These are phyloP conservation scores for Drosophila kuntzei DNA, from an alignment of 2,888 invertebrate species.

Conservation along the genomic window DNA sequence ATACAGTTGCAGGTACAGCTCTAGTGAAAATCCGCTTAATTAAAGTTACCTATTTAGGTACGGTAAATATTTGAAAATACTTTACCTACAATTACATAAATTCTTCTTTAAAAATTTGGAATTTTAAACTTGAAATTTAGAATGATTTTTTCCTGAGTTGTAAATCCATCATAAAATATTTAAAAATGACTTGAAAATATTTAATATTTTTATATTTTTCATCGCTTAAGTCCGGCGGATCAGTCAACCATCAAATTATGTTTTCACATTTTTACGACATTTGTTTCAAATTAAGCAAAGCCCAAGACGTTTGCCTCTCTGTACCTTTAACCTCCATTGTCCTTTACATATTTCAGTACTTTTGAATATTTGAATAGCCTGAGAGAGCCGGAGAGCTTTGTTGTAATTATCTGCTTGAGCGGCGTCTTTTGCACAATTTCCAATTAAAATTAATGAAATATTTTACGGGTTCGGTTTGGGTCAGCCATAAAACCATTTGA, in stretches of 20 bases:
- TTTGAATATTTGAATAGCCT: conserved; percentile 71
- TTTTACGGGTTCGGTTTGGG: conserved; percentile 62
- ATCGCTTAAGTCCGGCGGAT: conserved; percentile 58
- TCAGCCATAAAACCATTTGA: conserved; percentile 80
- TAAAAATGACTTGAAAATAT: conserved; percentile 33
- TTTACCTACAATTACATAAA: background rate
- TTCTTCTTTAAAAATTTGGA: background rate
- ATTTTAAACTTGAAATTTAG: background rate
- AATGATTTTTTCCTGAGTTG: background rate
- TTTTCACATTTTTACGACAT: conserved; percentile 79
- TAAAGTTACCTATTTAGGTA: background rate
- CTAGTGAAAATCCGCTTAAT: background rate
- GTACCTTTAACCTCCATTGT: conserved; percentile 10
- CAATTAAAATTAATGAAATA: conserved; percentile 85
- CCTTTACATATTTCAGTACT: conserved; percentile 38
- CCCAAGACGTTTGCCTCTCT: conserved; percentile 53
- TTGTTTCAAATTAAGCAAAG: conserved; percentile 79
- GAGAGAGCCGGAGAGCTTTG: conserved; percentile 33
- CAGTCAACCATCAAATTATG: conserved; percentile 80
- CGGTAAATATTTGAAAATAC: background rate
- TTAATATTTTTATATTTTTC: conserved; percentile 13
- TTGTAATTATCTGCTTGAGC: conserved; percentile 81
- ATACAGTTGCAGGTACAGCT: background rate
- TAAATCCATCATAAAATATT: conserved; percentile 55
- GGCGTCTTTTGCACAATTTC: conserved; percentile 78